These are phyloP conservation scores for Digitonthophagus gazella DNA, from an alignment of 2,888 invertebrate species.

Conservation along the genomic window DNA sequence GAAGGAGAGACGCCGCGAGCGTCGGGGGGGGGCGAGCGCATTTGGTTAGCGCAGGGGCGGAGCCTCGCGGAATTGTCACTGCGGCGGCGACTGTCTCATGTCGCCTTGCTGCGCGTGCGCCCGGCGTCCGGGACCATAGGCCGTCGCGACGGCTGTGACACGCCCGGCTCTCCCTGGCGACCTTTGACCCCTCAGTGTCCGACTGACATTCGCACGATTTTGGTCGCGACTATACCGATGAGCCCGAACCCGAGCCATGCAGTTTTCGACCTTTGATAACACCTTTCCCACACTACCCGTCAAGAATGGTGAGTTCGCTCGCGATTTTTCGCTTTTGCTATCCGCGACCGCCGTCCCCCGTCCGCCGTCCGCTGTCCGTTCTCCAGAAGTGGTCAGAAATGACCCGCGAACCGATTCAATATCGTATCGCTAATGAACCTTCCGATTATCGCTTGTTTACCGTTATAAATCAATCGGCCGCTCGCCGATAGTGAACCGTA, in stretches of 20 bases:
- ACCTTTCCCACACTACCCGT: conserved; percentile 23
- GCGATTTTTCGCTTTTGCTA: background rate
- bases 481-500: background rate
- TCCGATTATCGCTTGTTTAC: conserved; percentile 30
- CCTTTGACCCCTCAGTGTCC: conserved; percentile 51
- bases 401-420: conserved; percentile 23
- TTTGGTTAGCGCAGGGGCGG: conserved; percentile 43
- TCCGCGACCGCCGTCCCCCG: conserved; percentile 15
- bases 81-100: conserved; percentile 50
- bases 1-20: conserved; percentile 10
- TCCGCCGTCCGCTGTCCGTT: background rate
- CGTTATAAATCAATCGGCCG: conserved; percentile 31
- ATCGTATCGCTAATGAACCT: background rate
- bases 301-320: conserved; percentile 36
- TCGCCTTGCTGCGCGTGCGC: conserved; percentile 49
- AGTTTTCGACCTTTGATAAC: conserved; percentile 36
- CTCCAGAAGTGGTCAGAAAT: conserved; percentile 3
- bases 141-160: conserved; percentile 49
- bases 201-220: conserved; percentile 37
- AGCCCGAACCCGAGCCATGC: conserved; percentile 30
- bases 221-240: conserved; percentile 7
- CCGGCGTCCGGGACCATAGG: conserved; percentile 48
- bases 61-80: conserved; percentile 49
- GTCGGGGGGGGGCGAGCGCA: conserved; percentile 33
- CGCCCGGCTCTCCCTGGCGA: conserved; percentile 51